Conservation (phyloP, 2,113 vertebrate species). For the Eptesicus fuscus region DNA sequence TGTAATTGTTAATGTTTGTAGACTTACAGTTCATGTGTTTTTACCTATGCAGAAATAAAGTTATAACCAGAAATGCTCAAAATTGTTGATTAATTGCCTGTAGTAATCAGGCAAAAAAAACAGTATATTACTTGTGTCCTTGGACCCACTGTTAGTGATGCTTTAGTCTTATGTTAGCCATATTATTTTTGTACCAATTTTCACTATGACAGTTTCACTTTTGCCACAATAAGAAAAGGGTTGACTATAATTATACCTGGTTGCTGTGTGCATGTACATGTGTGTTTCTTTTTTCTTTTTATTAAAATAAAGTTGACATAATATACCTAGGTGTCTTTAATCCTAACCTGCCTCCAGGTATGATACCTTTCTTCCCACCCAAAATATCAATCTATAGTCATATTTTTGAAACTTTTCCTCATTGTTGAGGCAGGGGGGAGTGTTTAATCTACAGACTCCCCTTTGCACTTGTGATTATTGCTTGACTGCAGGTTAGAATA, state of each 20-base stretch:
- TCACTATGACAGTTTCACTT: conserved; percentile 41
- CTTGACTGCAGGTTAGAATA: background rate
- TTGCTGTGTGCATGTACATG: background rate
- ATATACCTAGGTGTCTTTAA: background rate
- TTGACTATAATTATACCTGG: conserved; percentile 26
- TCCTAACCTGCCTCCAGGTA: background rate
- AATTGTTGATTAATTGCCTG: background rate
- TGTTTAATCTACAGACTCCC: background rate
- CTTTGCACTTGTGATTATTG: background rate
- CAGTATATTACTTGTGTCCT: background rate
- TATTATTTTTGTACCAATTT: background rate
- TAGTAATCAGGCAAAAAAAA: background rate
- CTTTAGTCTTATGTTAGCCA: background rate
- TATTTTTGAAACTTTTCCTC: background rate
- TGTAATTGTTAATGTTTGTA: background rate
- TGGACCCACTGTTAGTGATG: background rate
- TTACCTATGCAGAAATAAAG: conserved; percentile 21
- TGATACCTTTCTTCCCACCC: background rate
- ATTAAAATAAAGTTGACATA: background rate
- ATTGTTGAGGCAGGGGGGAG: background rate
- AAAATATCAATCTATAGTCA: background rate
- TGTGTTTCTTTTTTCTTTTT: background rate
- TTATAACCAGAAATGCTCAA: background rate
- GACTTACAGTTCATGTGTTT: background rate
- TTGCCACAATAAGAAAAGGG: conserved; percentile 38